These are phyloP conservation scores for Myoxocephalus aenaeus DNA, from an alignment of 2,797 vertebrate species.

Conservation along the genomic window DNA sequence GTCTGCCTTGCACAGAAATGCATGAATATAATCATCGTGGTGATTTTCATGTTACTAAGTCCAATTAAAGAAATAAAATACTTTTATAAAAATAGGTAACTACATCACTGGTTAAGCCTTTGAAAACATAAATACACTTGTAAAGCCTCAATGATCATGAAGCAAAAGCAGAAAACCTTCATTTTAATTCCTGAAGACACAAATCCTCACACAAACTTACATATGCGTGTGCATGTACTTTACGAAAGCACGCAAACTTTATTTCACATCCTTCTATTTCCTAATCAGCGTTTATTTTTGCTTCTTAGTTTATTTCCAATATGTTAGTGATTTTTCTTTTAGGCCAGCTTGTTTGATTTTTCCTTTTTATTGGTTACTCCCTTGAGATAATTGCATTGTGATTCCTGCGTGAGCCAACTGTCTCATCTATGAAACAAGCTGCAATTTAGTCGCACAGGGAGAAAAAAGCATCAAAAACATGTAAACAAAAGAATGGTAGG, in stretches of 20 bases:
- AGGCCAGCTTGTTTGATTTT: slow-evolving; percentile 10
- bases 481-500: slow-evolving; percentile 59
- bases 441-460: slow-evolving; percentile 10
- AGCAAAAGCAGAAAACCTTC: not conserved
- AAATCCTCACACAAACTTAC: not conserved
- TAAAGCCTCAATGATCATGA: not conserved
- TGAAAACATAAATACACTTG: not conserved
- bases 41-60: not conserved
- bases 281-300: slow-evolving; percentile 24
- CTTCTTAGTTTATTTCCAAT: slow-evolving; percentile 15
- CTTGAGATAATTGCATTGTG: slow-evolving; percentile 10
- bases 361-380: slow-evolving; percentile 21
- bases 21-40: not conserved
- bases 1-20: not conserved
- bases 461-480: slow-evolving; percentile 37
- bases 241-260: not conserved
- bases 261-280: slow-evolving; percentile 2
- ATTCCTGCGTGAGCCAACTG: slow-evolving; percentile 34
- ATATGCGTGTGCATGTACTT: not conserved
- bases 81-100: not conserved
- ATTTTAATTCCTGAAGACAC: not conserved
- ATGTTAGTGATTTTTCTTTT: not conserved
- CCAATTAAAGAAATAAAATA: not conserved
- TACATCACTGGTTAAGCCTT: not conserved
- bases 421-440: slow-evolving; percentile 49